These are phyloP conservation scores for Mellilla xanthometata DNA, from an alignment of 2,888 invertebrate species.

Conservation along the genomic window DNA sequence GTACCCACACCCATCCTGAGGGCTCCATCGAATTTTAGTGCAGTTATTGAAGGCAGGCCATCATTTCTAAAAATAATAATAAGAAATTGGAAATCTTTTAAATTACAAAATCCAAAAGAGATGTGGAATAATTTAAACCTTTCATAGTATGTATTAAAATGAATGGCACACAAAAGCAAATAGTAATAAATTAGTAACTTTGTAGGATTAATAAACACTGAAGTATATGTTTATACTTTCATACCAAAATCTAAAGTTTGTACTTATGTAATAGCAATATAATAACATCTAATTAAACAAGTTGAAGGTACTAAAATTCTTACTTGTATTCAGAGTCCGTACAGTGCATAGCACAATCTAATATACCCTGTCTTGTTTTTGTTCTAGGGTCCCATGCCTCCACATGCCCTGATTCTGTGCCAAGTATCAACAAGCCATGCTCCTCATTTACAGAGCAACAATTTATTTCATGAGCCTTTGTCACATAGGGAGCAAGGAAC, in stretches of 20 bases:
- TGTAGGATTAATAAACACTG: no score
- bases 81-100: no score
- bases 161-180: no score
- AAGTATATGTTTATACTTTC: no score
- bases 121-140: no score
- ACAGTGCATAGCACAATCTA: constrained; percentile 91
- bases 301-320: background rate
- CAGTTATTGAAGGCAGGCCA: constrained; percentile 88
- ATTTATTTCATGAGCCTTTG: constrained; percentile 89
- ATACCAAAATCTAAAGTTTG: no score
- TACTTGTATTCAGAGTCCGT: constrained; percentile 77
- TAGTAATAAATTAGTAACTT: no score
- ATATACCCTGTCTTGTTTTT: constrained; percentile 87
- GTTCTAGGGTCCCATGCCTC: constrained; percentile 98
- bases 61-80: constrained; percentile 84
- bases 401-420: constrained; percentile 94
- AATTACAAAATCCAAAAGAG: no score
- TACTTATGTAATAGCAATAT: no score
- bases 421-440: constrained; percentile 93
- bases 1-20: constrained; percentile 95
- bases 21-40: constrained; percentile 89
- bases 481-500: constrained; percentile 92
- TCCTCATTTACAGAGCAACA: constrained; percentile 93
- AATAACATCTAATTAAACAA: no score
- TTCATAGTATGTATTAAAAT: no score